Conservation (phyloP, 2,888 invertebrate species). For the Drosophila falleni region DNA sequence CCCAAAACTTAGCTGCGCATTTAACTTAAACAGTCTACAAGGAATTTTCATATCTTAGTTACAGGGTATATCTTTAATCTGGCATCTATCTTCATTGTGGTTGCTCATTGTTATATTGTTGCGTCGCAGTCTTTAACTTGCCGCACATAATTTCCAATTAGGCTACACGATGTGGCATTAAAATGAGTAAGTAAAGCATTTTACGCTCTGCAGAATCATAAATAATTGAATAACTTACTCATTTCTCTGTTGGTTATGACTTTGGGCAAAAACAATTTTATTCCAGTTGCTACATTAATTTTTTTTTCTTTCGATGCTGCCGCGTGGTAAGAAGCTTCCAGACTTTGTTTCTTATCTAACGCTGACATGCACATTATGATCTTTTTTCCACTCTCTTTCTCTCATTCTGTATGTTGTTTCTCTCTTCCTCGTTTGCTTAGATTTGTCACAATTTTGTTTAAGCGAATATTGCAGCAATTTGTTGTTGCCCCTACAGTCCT, state of each 20-base stretch:
- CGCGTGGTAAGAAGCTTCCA: not conserved
- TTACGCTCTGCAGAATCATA: constrained; percentile 54
- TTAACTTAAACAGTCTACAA: not conserved
- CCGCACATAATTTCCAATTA: constrained; percentile 69
- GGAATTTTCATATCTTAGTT: not conserved
- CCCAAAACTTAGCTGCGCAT: no score
- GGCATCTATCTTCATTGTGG: not conserved
- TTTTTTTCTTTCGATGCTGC: constrained; percentile 3
- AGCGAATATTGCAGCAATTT: constrained; percentile 41
- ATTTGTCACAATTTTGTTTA: constrained; percentile 72
- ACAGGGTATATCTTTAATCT: not conserved
- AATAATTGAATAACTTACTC: constrained; percentile 76
- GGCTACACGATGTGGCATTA: constrained; percentile 48
- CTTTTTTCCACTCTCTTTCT: constrained; percentile 2
- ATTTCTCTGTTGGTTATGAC: constrained; percentile 45
- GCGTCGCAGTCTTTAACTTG: constrained; percentile 29
- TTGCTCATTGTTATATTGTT: constrained; percentile 17
- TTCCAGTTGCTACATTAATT: constrained; percentile 13
- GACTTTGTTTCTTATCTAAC: constrained; percentile 59
- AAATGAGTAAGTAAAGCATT: constrained; percentile 45
- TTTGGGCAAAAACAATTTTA: constrained; percentile 22
- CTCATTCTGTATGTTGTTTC: not conserved
- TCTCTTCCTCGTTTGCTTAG: constrained; percentile 27
- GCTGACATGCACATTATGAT: constrained; percentile 69
- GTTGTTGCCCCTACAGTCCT: constrained; percentile 14